phyloP scores from a whole-genome alignment of 2,888 invertebrate species.

The Atrina japonica region DNA sequence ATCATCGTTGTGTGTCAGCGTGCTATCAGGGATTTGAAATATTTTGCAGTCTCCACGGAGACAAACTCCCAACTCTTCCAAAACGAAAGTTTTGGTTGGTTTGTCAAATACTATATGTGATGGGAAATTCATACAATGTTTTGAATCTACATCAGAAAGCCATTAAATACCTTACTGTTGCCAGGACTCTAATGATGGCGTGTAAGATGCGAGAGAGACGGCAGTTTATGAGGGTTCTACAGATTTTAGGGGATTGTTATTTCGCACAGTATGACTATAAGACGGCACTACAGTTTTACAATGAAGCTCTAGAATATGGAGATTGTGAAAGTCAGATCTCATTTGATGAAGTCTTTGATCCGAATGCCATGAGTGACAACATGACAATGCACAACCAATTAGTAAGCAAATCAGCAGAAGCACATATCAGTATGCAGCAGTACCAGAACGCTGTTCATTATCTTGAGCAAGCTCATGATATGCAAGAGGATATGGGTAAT shows the following conservation, averaged over 20 bases:
- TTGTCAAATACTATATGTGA: conserved; percentile 76
- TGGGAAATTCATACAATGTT: conserved; percentile 77
- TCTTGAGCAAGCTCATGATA: conserved; percentile 78
- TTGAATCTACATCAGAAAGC: conserved; percentile 76
- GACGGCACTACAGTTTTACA: conserved; percentile 74
- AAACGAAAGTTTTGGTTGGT: conserved; percentile 78
- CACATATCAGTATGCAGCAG: conserved; percentile 77
- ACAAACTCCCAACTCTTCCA: conserved; percentile 71
- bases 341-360: conserved; percentile 63
- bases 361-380: conserved; percentile 66
- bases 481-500: conserved; percentile 77
- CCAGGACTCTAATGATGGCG: conserved; percentile 70
- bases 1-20: conserved; percentile 78
- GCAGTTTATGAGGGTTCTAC: conserved; percentile 74
- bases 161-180: conserved; percentile 75
- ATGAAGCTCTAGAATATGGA: conserved; percentile 76
- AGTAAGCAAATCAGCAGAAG: conserved; percentile 77
- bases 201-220: conserved; percentile 65
- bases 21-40: conserved; percentile 77
- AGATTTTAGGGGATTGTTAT: conserved; percentile 77
- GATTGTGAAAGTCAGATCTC: conserved; percentile 65
- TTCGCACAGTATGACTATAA: conserved; percentile 77
- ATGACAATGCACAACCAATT: conserved; percentile 79
- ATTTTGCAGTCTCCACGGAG: conserved; percentile 74
- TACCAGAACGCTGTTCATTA: conserved; percentile 77